These are phyloP conservation scores for Petrophora chlorosata DNA, from an alignment of 2,888 invertebrate genomes.

Conservation along the genomic window DNA sequence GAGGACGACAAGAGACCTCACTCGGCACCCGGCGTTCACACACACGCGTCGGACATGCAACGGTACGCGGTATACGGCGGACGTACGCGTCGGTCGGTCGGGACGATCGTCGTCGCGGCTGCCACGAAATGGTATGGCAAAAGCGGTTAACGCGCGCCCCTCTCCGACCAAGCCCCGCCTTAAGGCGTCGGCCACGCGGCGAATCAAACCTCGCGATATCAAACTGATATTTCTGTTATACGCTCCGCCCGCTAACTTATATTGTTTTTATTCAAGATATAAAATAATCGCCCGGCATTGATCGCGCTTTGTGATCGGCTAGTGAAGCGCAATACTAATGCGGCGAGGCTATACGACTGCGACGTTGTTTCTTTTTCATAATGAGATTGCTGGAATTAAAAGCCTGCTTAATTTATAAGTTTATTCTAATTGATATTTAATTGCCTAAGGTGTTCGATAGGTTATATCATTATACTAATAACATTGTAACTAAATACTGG, in stretches of 20 bases:
- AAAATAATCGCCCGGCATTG: slow-evolving; percentile 70
- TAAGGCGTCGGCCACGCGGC: slow-evolving; percentile 76
- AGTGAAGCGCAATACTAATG: slow-evolving; percentile 51
- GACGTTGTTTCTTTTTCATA: slow-evolving; percentile 45
- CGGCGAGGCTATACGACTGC: too few relatives aligned
- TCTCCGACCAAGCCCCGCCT: slow-evolving; percentile 68
- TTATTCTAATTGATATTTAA: slow-evolving; percentile 19
- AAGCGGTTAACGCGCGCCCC: slow-evolving; percentile 53
- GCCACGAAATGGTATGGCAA: slow-evolving; percentile 70
- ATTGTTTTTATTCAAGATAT: slow-evolving; percentile 80
- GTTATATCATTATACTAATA: slow-evolving; percentile 1
- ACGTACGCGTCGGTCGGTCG: slow-evolving; percentile 31
- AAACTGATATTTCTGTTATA: slow-evolving; percentile 78
- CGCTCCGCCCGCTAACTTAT: slow-evolving; percentile 75
- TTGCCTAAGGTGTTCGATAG: slow-evolving; percentile 2
- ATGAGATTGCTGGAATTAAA: slow-evolving; percentile 46
- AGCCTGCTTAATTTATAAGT: slow-evolving; percentile 30
- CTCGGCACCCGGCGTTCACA: slow-evolving; percentile 58
- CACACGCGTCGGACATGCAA: slow-evolving; percentile 63
- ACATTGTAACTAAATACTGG: neutral
- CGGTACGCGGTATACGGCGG: slow-evolving; percentile 35
- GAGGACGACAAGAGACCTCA: slow-evolving; percentile 60
- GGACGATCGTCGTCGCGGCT: slow-evolving; percentile 60
- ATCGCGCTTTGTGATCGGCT: slow-evolving; percentile 56
- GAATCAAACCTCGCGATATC: slow-evolving; percentile 79